A percentile compares a stretch with the other conserved stretches of the same genome.
These are phyloP conservation scores for Dendropsophus ebraccatus DNA, from an alignment of 2,113 vertebrate genomes.

Conservation along the genomic window DNA sequence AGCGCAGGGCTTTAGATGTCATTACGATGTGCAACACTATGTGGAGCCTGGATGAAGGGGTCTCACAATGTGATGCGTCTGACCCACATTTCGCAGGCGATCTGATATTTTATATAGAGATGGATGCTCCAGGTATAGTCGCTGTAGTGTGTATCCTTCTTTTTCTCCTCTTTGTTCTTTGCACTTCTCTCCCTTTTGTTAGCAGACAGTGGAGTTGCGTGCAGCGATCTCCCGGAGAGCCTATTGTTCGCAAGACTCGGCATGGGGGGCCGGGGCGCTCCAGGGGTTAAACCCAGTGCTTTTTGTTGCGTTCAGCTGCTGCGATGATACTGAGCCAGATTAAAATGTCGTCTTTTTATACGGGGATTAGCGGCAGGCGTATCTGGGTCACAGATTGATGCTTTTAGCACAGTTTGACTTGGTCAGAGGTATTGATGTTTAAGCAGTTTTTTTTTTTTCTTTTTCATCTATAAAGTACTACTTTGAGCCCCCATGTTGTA, in stretches of 20 bases:
- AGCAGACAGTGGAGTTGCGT: not conserved
- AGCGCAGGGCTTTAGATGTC: conserved; percentile 75
- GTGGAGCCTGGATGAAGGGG: conserved; percentile 78
- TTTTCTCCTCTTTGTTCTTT: conserved; percentile 62
- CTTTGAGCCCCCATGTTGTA: conserved; percentile 61
- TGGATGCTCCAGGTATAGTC: conserved; percentile 83
- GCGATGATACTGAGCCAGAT: conserved; percentile 29
- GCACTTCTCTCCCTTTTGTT: not conserved
- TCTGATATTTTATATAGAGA: conserved; percentile 85
- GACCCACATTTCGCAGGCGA: conserved; percentile 78
- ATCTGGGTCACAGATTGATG: conserved; percentile 70
- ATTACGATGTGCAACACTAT: conserved; percentile 76
- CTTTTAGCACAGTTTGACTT: conserved; percentile 65
- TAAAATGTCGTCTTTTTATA: conserved; percentile 61
- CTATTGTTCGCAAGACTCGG: conserved; percentile 7
- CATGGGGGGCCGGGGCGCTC: not conserved
- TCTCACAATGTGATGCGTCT: conserved; percentile 79
- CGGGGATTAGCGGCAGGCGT: conserved; percentile 64
- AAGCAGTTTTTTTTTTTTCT: conserved; percentile 18
- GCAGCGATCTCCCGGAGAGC: not conserved
- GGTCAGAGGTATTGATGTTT: conserved; percentile 62
- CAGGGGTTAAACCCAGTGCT: conserved; percentile 13
- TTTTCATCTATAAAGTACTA: conserved; percentile 66
- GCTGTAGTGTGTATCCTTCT: conserved; percentile 16
- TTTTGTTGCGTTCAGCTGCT: conserved; percentile 15